phyloP scores from a whole-genome alignment of 1,140 invertebrate species.

The Ceratosolen solmsi region DNA sequence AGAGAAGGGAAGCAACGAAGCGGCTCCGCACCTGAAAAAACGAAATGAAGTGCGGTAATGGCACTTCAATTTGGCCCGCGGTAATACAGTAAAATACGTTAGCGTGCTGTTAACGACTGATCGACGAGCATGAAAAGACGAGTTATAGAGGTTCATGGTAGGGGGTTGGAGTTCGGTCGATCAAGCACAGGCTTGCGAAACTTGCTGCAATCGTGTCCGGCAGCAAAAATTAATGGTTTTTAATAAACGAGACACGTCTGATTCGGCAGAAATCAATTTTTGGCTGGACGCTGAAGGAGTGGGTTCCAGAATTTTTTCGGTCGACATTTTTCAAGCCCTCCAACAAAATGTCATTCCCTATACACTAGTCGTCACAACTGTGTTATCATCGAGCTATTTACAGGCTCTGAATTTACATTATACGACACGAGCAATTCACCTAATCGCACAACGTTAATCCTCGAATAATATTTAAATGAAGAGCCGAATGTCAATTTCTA shows the following conservation, averaged over 20 bases:
- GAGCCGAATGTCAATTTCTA: too few relatives aligned
- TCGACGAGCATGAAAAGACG: constrained; percentile 25
- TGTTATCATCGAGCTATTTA: not conserved
- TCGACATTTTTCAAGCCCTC: not conserved
- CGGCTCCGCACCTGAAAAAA: not conserved
- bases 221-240: constrained; percentile 43
- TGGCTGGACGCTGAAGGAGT: not conserved
- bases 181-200: constrained; percentile 20
- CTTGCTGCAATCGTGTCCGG: not conserved
- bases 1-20: not conserved
- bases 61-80: constrained; percentile 5
- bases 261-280: constrained; percentile 12
- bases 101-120: constrained; percentile 25
- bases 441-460: too few relatives aligned
- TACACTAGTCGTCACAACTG: not conserved
- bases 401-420: too few relatives aligned
- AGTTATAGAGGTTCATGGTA: not conserved
- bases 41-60: constrained; percentile 5
- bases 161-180: not conserved
- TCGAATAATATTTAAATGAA: too few relatives aligned
- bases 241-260: constrained; percentile 22
- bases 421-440: too few relatives aligned
- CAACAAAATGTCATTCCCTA: not conserved
- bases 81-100: constrained; percentile 24
- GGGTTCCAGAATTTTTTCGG: not conserved